Conservation (phyloP, 2,888 invertebrate species). For the Eupithecia subfuscata region DNA sequence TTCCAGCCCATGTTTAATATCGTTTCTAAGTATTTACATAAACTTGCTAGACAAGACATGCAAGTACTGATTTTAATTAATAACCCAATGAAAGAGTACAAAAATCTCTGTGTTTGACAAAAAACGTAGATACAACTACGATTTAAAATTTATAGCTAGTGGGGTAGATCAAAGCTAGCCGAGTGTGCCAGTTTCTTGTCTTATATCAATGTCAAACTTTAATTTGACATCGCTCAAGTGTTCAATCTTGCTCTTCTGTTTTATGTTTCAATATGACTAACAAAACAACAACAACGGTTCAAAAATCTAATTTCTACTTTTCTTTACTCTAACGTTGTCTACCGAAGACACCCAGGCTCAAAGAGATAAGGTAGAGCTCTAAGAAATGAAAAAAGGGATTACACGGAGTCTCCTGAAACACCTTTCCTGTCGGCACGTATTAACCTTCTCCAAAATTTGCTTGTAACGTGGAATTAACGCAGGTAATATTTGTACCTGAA, state of each 20-base stretch:
- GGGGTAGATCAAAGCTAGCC: constrained; percentile 58
- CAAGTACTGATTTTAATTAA: background rate
- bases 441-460: constrained; percentile 36
- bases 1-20: constrained; percentile 9
- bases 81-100: background rate
- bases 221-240: constrained; percentile 32
- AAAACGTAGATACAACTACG: constrained; percentile 7
- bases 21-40: constrained; percentile 6
- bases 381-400: constrained; percentile 41
- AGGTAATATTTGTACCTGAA: constrained; percentile 21
- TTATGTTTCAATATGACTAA: constrained; percentile 17
- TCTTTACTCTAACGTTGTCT: constrained; percentile 1
- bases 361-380: constrained; percentile 38
- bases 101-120: constrained; percentile 8
- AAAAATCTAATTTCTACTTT: constrained; percentile 1
- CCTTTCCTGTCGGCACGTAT: constrained; percentile 37
- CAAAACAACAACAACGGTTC: background rate
- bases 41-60: constrained; percentile 2
- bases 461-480: constrained; percentile 28
- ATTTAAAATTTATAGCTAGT: constrained; percentile 27
- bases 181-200: constrained; percentile 54
- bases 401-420: constrained; percentile 43
- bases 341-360: constrained; percentile 15
- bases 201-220: constrained; percentile 55
- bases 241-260: constrained; percentile 24